Percentiles rank a stretch among this genome's conserved stretches.
phyloP scores from a whole-genome alignment of 2,888 invertebrate genomes.

The Tridacna crocea region DNA sequence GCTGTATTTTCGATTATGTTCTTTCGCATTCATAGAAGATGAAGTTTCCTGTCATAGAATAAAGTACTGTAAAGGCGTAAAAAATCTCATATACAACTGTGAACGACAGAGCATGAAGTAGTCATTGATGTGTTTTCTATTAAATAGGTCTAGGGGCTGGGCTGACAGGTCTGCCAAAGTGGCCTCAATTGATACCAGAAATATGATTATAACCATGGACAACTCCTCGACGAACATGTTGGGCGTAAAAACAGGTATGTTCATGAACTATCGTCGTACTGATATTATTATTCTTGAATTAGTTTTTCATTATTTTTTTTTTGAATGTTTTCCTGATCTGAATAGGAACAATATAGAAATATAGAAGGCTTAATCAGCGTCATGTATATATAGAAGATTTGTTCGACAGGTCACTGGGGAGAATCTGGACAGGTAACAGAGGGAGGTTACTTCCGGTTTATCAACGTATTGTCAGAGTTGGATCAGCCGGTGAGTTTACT shows the following conservation, averaged over 20 bases:
- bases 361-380: neutral
- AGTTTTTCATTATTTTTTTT: neutral
- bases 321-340: neutral
- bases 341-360: neutral
- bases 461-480: conserved; percentile 67
- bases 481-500: conserved; percentile 63
- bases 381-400: neutral
- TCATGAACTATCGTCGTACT: neutral
- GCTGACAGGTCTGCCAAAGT: conserved; percentile 62
- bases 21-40: too few species aligned
- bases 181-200: conserved; percentile 44
- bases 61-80: neutral
- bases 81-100: neutral
- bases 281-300: neutral
- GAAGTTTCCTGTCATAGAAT: too few species aligned
- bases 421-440: conserved; percentile 25
- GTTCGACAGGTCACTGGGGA: conserved; percentile 44
- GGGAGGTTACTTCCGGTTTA: conserved; percentile 68
- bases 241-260: conserved; percentile 37
- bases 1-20: too few species aligned
- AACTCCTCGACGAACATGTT: conserved; percentile 48
- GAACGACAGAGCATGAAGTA: neutral
- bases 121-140: neutral
- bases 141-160: conserved; percentile 68
- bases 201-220: conserved; percentile 57